phyloP scores from a whole-genome alignment of 2,888 invertebrate species.

The Erpobdella octoculata region DNA sequence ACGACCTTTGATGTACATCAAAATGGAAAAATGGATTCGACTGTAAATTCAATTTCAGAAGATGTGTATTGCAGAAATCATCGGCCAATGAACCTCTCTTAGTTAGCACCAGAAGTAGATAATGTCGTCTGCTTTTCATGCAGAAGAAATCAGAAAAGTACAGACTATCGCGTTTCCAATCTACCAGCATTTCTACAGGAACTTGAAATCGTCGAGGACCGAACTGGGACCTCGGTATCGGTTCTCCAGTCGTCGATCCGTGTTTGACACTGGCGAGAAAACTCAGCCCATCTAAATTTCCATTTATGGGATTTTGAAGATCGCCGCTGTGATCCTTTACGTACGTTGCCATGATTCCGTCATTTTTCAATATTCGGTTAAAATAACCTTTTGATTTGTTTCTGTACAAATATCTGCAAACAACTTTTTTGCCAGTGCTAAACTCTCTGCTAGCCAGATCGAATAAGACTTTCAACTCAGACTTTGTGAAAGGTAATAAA shows the following conservation, averaged over 20 bases:
- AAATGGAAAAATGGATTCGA: constrained; percentile 10
- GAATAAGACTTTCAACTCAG: too few relatives aligned
- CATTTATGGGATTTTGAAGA: constrained; percentile 30
- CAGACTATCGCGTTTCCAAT: neutral
- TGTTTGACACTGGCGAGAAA: constrained; percentile 28
- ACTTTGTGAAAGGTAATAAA: too few relatives aligned
- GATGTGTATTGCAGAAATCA: constrained; percentile 16
- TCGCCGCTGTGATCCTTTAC: constrained; percentile 32
- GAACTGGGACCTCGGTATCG: constrained; percentile 5
- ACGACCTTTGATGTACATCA: neutral
- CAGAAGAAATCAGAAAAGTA: constrained; percentile 32
- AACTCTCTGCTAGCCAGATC: too few relatives aligned
- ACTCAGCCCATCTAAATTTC: constrained; percentile 30
- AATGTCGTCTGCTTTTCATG: constrained; percentile 17
- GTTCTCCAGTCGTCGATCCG: neutral
- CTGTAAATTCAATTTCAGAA: neutral
- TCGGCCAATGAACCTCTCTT: constrained; percentile 21
- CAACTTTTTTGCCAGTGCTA: too few relatives aligned
- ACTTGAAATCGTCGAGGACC: constrained; percentile 14
- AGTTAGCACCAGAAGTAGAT: constrained; percentile 30
- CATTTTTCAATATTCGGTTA: constrained; percentile 17
- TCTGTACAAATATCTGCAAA: constrained; percentile 29
- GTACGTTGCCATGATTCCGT: constrained; percentile 31
- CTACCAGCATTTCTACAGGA: constrained; percentile 1
- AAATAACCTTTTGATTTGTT: constrained; percentile 33